A percentile compares a stretch with the other conserved stretches of the same genome.
Conservation (phyloP, 2,797 vertebrate species). For the Sylvilagus floridanus region DNA sequence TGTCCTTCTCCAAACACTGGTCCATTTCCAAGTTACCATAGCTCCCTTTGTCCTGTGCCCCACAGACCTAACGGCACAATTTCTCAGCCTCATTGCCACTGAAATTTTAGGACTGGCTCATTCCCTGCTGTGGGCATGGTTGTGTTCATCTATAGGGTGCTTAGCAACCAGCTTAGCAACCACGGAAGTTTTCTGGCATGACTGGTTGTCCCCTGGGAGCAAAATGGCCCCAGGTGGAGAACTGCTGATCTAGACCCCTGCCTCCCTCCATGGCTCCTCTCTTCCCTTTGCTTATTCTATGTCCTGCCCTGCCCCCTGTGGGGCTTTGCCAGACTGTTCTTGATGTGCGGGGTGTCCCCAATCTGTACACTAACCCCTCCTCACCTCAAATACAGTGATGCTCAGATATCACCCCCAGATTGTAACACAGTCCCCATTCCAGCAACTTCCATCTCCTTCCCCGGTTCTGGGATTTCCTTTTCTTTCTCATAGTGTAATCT, state of each 20-base stretch:
- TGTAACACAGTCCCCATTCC: accelerated
- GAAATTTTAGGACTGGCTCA: neutral
- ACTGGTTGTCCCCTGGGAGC: neutral
- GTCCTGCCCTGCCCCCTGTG: neutral
- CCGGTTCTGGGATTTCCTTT: neutral
- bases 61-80: neutral
- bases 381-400: neutral
- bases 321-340: neutral
- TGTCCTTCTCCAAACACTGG: neutral
- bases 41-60: neutral
- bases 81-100: neutral
- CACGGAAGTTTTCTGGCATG: neutral
- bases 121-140: neutral
- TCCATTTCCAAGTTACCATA: neutral
- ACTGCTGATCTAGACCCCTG: neutral
- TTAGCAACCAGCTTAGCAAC: neutral
- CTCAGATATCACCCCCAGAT: neutral
- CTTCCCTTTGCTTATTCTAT: too few relatives aligned
- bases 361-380: neutral
- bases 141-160: neutral
- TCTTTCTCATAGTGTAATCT: neutral
- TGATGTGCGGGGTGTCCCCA: neutral
- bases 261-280: neutral
- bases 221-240: neutral
- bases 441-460: neutral